Evolutionary conservation across 2,888 invertebrate genomes (phyloP).

Genomic region (Stegophylla sp.): DNA sequence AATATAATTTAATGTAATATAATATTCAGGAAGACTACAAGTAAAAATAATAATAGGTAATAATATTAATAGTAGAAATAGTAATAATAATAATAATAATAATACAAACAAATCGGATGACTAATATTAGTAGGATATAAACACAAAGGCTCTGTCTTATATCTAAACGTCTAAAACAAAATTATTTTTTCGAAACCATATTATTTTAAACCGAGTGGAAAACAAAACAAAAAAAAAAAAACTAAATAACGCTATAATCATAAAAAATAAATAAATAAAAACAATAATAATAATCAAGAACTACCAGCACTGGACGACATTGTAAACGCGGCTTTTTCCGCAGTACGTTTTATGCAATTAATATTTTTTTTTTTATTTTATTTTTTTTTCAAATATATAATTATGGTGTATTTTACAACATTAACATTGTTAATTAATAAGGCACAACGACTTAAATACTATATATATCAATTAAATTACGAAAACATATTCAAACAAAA

Average conservation of each 20-base stretch:
- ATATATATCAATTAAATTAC: constrained; percentile 27
- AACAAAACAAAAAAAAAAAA: constrained; percentile 22
- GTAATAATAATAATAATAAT: constrained; percentile 48
- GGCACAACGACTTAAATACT: constrained; percentile 54
- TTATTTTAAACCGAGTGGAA: constrained; percentile 19
- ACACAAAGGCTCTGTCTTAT: constrained; percentile 17
- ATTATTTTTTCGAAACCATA: neutral
- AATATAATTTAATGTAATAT: constrained; percentile 2
- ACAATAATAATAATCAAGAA: constrained; percentile 17
- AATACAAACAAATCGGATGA: constrained; percentile 37
- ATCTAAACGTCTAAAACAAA: constrained; percentile 1
- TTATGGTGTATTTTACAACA: constrained; percentile 48
- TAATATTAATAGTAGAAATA: constrained; percentile 35
- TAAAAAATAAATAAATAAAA: neutral
- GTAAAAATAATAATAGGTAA: constrained; percentile 34
- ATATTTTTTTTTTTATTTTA: constrained; percentile 5
- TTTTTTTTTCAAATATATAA: neutral
- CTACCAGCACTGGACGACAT: constrained; percentile 17
- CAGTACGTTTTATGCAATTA: neutral
- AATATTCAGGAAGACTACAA: constrained; percentile 34
- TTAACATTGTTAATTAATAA: constrained; percentile 55
- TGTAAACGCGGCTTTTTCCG: neutral
- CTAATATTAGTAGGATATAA: constrained; percentile 53
- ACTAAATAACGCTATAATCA: neutral
- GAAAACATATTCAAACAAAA: constrained; percentile 1